Evolutionary conservation across 2,797 vertebrate genomes (phyloP).

Genomic region (Lagorchestes hirsutus): DNA sequence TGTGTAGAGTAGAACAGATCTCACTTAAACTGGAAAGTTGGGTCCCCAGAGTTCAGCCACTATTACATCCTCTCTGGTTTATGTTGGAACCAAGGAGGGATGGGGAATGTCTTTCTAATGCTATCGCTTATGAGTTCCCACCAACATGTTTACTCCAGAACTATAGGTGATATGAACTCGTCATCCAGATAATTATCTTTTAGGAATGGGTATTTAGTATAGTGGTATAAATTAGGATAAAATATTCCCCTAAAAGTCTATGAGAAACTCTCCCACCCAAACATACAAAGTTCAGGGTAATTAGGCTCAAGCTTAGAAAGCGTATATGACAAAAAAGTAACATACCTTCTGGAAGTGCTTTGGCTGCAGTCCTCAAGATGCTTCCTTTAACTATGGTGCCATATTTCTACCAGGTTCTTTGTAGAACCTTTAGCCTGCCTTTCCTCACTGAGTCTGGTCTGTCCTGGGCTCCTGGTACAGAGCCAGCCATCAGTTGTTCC

Average conservation of each 20-base stretch:
- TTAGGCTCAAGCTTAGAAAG: not conserved
- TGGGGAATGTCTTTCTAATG: not conserved
- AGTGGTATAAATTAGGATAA: not conserved
- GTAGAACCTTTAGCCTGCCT: not conserved
- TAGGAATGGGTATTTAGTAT: not conserved
- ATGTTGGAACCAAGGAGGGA: rapidly evolving
- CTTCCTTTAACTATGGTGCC: not conserved
- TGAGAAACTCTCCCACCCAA: not conserved
- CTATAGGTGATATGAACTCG: not conserved
- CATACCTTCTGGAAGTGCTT: not conserved
- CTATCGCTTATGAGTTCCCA: not conserved
- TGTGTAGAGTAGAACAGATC: not conserved
- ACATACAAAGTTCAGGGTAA: not conserved
- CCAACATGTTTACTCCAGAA: not conserved
- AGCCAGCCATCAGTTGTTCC: not conserved
- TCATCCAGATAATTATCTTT: not conserved
- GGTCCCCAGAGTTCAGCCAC: not conserved
- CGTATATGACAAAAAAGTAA: not conserved
- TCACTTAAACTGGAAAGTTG: not conserved
- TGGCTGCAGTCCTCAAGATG: not conserved
- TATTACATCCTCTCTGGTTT: not conserved
- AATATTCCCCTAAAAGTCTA: not conserved
- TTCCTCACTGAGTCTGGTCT: not conserved
- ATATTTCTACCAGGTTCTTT: not conserved
- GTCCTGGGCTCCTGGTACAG: not conserved